These are phyloP conservation scores for Hyles vespertilio DNA, from an alignment of 1,140 invertebrate genomes.

Conservation along the genomic window DNA sequence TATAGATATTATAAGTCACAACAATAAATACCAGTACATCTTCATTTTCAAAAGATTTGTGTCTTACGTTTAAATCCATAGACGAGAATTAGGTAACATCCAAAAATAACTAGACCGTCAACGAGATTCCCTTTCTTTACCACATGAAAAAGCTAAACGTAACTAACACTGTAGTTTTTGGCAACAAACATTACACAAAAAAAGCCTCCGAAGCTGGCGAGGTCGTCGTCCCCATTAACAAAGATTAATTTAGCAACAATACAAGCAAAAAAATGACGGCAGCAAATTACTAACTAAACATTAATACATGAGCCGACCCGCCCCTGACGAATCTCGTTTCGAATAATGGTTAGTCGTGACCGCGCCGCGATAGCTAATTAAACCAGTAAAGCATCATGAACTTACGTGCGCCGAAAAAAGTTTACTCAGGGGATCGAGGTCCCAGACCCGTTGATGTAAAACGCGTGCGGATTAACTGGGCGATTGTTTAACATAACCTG, in stretches of 20 bases:
- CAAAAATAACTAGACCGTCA: too few relatives aligned
- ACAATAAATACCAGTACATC: too few relatives aligned
- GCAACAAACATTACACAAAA: neutral
- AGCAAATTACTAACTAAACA: constrained; percentile 39
- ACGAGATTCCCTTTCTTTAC: too few relatives aligned
- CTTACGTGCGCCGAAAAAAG: constrained; percentile 20
- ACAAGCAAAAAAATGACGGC: constrained; percentile 27
- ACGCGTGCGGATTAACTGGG: constrained; percentile 4
- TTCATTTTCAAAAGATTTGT: too few relatives aligned
- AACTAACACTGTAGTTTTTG: too few relatives aligned
- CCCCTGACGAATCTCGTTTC: constrained; percentile 30
- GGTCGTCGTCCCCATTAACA: constrained; percentile 37
- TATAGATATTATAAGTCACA: too few relatives aligned
- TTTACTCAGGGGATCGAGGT: neutral
- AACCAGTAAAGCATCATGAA: constrained; percentile 24
- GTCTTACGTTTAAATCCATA: too few relatives aligned
- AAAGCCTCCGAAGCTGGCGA: constrained; percentile 1
- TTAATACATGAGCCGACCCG: constrained; percentile 38
- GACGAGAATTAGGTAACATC: too few relatives aligned
- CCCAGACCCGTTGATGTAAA: constrained; percentile 1
- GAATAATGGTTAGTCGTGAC: constrained; percentile 31
- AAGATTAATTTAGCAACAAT: constrained; percentile 33
- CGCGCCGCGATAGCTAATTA: constrained; percentile 29
- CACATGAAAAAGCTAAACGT: too few relatives aligned
- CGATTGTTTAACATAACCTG: constrained; percentile 3